Percentiles rank a stretch among this genome's conserved stretches.
Conservation (phyloP, 2,113 vertebrate genomes). For the Tychaedon coryphoeus region DNA sequence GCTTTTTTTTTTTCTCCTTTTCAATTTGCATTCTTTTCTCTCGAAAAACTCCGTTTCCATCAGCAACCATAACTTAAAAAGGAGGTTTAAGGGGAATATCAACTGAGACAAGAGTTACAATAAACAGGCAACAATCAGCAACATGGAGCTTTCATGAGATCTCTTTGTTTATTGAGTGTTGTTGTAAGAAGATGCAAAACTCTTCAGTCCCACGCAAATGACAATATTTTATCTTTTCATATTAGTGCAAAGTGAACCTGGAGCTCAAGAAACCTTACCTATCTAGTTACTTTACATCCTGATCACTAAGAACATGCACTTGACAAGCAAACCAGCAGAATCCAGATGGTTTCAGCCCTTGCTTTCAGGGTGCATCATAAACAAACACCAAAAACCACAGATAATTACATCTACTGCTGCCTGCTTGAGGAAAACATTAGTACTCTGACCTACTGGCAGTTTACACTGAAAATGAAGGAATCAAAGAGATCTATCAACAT, state of each 20-base stretch:
- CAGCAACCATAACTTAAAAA: neutral
- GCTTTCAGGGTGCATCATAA: neutral
- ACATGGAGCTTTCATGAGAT: neutral
- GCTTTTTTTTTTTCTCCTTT: neutral
- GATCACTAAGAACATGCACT: neutral
- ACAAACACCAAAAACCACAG: neutral
- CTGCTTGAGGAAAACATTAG: neutral
- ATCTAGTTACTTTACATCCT: neutral
- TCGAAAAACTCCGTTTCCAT: neutral
- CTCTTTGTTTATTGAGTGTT: neutral
- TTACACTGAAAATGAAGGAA: neutral
- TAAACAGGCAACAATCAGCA: neutral
- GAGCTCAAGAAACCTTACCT: neutral
- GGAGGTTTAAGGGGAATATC: neutral
- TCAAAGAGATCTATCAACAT: neutral
- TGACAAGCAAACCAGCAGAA: neutral
- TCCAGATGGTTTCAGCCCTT: fast-evolving
- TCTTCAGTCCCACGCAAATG: neutral
- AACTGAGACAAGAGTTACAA: neutral
- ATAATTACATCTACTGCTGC: neutral
- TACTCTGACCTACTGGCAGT: neutral
- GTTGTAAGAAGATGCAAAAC: neutral
- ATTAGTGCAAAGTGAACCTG: neutral
- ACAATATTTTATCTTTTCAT: neutral
- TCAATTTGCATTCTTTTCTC: neutral